Evolutionary conservation across 2,113 vertebrate species (phyloP), one percentile per base, ranked within the genome.

Genomic region (Gadus macrocephalus): DNA sequence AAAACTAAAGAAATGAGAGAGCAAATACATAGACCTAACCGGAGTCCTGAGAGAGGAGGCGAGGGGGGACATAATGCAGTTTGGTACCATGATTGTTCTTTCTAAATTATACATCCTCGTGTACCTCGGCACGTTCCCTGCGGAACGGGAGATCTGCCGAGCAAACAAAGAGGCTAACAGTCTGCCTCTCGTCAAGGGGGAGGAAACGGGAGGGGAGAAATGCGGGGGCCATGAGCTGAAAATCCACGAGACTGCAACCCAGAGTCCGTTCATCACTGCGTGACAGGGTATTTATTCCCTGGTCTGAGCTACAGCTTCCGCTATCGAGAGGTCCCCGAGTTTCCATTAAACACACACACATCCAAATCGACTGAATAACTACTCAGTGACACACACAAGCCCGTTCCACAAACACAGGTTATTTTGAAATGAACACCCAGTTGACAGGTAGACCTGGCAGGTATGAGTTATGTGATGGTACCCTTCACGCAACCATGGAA

Each of bases 221-320:
- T 71, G 22, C 67, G 69, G 76, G 78, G 78, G 78, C 77, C 68
- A 31, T 25, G 78, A 79, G 79, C 64, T 68, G 55, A 83, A 79
- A 81, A 72, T 69, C 74, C 74, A 80, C 31, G 66, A 56, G 66
- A 22, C 9, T 64, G 17, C 25, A 25, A 25, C 55, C 0, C 25
- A 19, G 42, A 49, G 67, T 73, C 64, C 61, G 62, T 78, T 82
- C 53, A 79, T 82, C 69, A 61, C 42, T 25, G 35, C 0, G 4
- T 73, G 79, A 69, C 63, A 63, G 31, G 64, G 56, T 66, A 69
- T 74, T 66, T 68, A 73, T 65, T 71, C 66, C 22, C 20, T 3
- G 19, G 25, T 38, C 74, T 68, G 27, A 71, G 78, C 22, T 62
- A 35, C 55, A 1, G 2, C 35, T 66, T 66, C 73, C 22, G 60